phyloP scores from a whole-genome alignment of 2,113 vertebrate species.

The Pluvianellus socialis region DNA sequence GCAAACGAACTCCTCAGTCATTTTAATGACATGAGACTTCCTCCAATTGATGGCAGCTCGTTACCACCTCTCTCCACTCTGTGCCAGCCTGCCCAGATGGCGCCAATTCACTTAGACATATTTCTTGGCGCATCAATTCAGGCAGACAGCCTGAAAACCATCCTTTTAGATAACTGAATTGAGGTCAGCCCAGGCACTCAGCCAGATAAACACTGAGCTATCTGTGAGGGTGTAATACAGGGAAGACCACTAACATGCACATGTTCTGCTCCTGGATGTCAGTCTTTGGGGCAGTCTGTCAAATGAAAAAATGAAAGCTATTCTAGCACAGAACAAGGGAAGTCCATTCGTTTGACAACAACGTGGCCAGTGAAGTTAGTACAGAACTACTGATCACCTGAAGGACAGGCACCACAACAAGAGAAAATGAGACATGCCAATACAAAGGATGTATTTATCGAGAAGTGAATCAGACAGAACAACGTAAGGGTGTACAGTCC shows the following conservation, averaged over 20 bases:
- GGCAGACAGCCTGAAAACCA: slow-evolving; percentile 18
- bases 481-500: background rate
- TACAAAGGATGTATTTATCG: background rate
- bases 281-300: background rate
- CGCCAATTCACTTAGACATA: slow-evolving; percentile 52
- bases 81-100: slow-evolving; percentile 59
- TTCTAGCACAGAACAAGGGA: background rate
- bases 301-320: background rate
- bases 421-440: background rate
- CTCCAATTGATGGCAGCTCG: slow-evolving; percentile 26
- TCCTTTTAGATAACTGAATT: slow-evolving; percentile 55
- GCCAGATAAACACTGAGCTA: slow-evolving; percentile 1
- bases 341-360: background rate
- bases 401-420: background rate
- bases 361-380: background rate
- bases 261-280: background rate
- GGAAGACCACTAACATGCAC: background rate
- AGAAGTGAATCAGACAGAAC: background rate
- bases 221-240: background rate
- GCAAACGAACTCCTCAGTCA: slow-evolving; percentile 23
- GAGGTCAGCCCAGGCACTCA: slow-evolving; percentile 49
- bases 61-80: slow-evolving; percentile 20
- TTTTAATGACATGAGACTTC: slow-evolving; percentile 24
- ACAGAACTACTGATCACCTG: background rate
- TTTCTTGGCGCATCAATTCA: slow-evolving; percentile 62